These are phyloP conservation scores for Zaprionus obscuricornis DNA, from an alignment of 2,888 invertebrate species.

Conservation along the genomic window DNA sequence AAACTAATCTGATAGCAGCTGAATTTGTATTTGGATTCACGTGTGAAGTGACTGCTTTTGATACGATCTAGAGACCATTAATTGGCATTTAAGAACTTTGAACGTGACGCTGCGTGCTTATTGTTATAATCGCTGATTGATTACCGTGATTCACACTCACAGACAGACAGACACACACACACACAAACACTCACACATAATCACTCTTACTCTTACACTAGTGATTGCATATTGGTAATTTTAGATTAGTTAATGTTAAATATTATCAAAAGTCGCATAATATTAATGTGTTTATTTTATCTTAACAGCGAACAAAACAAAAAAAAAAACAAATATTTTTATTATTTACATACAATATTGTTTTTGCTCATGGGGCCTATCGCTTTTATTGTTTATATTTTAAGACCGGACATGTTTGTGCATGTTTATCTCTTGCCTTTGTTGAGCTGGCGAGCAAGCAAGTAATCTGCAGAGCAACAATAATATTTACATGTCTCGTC, in stretches of 20 bases:
- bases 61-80: constrained; percentile 51
- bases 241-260: too few relatives aligned
- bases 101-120: constrained; percentile 28
- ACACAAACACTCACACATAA: too few relatives aligned
- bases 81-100: constrained; percentile 47
- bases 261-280: constrained; percentile 9
- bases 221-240: too few relatives aligned
- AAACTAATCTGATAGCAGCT: too few relatives aligned
- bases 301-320: not conserved
- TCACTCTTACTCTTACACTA: too few relatives aligned
- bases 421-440: constrained; percentile 52
- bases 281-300: constrained; percentile 36
- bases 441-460: constrained; percentile 33
- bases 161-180: not conserved
- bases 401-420: constrained; percentile 26
- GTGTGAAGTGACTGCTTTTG: constrained; percentile 54
- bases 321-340: not conserved
- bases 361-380: constrained; percentile 25
- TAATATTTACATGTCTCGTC: constrained; percentile 62
- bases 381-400: constrained; percentile 36
- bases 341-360: constrained; percentile 8
- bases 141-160: not conserved
- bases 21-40: constrained; percentile 42
- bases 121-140: constrained; percentile 6
- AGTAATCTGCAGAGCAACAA: constrained; percentile 47